Evolutionary conservation across 2,113 vertebrate genomes (phyloP).

Genomic region (Petrocephalus zakoni): DNA sequence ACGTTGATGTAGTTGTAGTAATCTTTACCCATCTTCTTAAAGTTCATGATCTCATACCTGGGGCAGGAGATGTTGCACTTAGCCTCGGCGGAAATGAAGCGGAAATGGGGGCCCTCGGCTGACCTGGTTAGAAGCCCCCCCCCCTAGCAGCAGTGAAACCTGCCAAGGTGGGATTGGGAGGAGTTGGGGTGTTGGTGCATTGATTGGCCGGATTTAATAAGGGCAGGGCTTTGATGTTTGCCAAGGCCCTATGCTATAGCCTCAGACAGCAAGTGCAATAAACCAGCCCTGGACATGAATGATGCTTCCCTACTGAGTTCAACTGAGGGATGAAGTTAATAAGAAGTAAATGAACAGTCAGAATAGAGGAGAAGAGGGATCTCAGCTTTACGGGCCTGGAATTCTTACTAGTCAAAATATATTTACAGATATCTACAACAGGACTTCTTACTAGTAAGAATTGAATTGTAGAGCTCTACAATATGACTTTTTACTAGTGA

Average conservation of each 20-base stretch:
- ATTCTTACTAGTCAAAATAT: no score
- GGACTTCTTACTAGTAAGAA: no score
- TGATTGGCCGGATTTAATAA: neutral
- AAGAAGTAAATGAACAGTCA: neutral
- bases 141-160: neutral
- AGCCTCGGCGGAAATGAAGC: neutral
- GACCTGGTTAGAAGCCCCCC: neutral
- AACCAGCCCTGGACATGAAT: neutral
- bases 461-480: no score
- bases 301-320: neutral
- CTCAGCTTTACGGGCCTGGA: neutral
- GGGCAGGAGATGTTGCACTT: neutral
- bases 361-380: neutral
- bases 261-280: neutral
- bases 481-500: no score
- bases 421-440: no score
- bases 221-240: neutral
- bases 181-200: neutral
- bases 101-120: neutral
- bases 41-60: slow-evolving; percentile 99
- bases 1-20: slow-evolving; percentile 94
- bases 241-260: neutral
- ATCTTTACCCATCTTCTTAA: slow-evolving; percentile 97
- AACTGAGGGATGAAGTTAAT: neutral
- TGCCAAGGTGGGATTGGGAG: neutral